Evolutionary conservation across 2,113 vertebrate species (phyloP).

Genomic region (Triplophysa tibetana): DNA sequence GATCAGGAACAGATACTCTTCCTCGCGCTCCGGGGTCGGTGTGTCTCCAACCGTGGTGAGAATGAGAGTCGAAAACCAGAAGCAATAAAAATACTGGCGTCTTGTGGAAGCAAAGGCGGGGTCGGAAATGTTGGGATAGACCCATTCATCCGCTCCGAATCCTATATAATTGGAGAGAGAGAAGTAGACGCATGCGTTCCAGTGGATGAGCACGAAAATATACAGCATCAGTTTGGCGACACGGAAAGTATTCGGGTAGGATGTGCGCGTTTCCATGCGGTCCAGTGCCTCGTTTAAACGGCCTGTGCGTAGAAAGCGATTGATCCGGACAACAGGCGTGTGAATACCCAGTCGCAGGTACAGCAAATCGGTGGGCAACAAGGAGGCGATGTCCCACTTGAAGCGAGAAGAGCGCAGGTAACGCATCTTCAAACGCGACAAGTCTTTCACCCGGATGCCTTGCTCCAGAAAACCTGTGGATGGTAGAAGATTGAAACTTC

Average conservation of each 20-base stretch:
- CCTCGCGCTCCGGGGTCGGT: constrained; percentile 69
- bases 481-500: not conserved
- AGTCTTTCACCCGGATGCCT: constrained; percentile 81
- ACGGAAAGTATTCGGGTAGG: constrained; percentile 84
- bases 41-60: constrained; percentile 88
- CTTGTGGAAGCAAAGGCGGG: constrained; percentile 68
- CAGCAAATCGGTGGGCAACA: constrained; percentile 83
- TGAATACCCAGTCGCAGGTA: constrained; percentile 73
- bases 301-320: constrained; percentile 79
- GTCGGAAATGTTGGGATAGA: constrained; percentile 80
- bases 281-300: constrained; percentile 84
- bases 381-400: constrained; percentile 72
- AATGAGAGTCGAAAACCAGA: constrained; percentile 88
- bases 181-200: constrained; percentile 90
- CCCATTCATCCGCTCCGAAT: constrained; percentile 83
- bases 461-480: constrained; percentile 84
- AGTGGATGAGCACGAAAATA: constrained; percentile 87
- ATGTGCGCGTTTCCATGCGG: constrained; percentile 83
- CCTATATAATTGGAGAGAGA: constrained; percentile 81
- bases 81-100: constrained; percentile 88
- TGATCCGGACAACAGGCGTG: constrained; percentile 75
- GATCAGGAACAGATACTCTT: constrained; percentile 86
- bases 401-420: constrained; percentile 79
- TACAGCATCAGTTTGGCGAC: constrained; percentile 86
- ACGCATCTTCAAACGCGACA: constrained; percentile 59